Base-by-base conservation (phyloP, 2,888 invertebrate genomes). In the Cerceris ruficornis region DNA sequence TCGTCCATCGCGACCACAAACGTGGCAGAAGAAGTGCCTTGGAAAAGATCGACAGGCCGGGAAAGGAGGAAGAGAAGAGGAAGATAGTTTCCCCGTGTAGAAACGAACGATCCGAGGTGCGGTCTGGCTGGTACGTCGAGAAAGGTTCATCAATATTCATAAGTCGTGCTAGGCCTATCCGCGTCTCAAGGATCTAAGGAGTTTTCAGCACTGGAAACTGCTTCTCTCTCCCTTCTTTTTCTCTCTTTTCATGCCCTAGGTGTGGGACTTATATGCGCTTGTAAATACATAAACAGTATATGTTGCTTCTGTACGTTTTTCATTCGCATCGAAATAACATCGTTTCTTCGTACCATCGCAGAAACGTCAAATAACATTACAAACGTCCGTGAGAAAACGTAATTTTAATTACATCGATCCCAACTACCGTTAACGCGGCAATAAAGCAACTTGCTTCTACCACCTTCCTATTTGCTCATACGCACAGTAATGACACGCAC, bases 141-240 rank as follows among this genome's bases (percentile, higher is more conserved):
- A 90, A 89, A 89, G 88, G 87, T 90, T 89, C 90, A 91, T 91
- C 90, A 91, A 91, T 91, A 91, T 91, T 91, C 91, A 91, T 91
- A 91, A 91, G 86, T 88, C 85, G 81, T 83, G 64, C 82, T 86
- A 88, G 86, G 86, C 85, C 83, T 88, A 84, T 85, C 82, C 85
- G 81, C 82, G 84, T 88, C 88, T 90, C 90, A 90, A 91, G 90
- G 91, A 91, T 91, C 87, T 82, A 83, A 69, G 74, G 75, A 83
- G 86, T 82, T 86, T 83, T 81, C 77, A 84, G 72, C 65, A 50
- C 60, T 28, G 28, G 4, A 55, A 68, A 75, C 77, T 70, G 62
- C 59, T 68, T 71, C 79, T 65, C 67, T 14, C 58, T 42, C 50
- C 62, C 60, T 58, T 52, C 59, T 68, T 80, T 66, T 54, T 65